Percentiles rank a stretch among this genome's conserved stretches.
These are phyloP conservation scores for Alcedo quadribrachys DNA, from an alignment of 2,797 vertebrate genomes.

Conservation along the genomic window DNA sequence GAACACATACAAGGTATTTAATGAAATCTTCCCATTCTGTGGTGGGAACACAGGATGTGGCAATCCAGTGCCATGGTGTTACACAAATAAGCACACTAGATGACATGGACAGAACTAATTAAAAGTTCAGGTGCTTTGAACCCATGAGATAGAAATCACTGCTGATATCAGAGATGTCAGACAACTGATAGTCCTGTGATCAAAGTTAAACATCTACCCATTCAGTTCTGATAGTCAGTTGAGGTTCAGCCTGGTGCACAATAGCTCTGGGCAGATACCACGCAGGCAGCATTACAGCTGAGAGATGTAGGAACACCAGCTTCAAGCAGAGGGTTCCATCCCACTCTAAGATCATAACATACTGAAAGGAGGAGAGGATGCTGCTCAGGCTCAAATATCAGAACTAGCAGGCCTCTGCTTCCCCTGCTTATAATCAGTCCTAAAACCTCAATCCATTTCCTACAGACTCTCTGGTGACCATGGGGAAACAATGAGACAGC, in stretches of 20 bases:
- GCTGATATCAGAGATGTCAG: conserved; percentile 49
- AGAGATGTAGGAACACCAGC: neutral
- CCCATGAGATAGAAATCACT: neutral
- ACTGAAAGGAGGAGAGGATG: neutral
- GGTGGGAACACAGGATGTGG: neutral
- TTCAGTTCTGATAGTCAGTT: neutral
- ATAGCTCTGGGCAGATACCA: neutral
- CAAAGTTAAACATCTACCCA: neutral
- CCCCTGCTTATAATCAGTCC: neutral
- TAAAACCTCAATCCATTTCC: neutral
- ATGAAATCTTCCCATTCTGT: neutral
- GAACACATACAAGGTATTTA: neutral
- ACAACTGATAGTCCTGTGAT: neutral
- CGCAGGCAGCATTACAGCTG: neutral
- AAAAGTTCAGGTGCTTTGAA: conserved; percentile 26
- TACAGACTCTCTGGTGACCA: neutral
- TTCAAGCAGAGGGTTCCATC: neutral
- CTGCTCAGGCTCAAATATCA: neutral
- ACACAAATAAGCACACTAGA: neutral
- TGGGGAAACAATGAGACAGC: neutral
- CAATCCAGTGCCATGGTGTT: neutral
- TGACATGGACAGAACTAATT: conserved; percentile 14
- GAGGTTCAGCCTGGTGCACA: neutral
- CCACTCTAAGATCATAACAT: neutral
- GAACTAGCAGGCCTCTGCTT: neutral